A percentile compares a stretch with the other conserved stretches of the same genome.
Conservation (phyloP, 2,113 vertebrate genomes). For the Pluvialis apricaria region DNA sequence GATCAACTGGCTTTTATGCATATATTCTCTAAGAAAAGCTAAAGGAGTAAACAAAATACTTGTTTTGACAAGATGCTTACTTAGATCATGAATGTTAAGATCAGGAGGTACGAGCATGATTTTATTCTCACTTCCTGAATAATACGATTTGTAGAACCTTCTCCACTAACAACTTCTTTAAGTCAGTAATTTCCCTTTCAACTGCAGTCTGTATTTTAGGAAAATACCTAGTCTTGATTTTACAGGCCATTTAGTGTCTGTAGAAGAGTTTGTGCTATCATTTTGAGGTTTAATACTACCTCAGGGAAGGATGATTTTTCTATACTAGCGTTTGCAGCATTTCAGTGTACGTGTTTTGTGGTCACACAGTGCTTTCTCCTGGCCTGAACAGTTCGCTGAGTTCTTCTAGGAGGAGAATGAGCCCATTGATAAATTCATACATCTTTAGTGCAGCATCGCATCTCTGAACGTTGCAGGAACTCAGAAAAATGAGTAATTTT, state of each 20-base stretch:
- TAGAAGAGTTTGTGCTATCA: not conserved
- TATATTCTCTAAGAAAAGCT: not conserved
- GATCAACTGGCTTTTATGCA: not conserved
- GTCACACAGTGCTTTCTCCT: not conserved
- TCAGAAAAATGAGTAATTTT: not conserved
- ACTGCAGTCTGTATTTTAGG: not conserved
- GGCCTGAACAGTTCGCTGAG: not conserved
- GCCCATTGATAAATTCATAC: not conserved
- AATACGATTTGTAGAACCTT: not conserved
- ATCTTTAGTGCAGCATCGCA: not conserved
- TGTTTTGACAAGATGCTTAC: slow-evolving; percentile 3
- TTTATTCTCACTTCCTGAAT: not conserved
- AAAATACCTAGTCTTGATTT: not conserved
- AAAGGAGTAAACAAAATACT: not conserved
- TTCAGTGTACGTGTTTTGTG: fast-evolving
- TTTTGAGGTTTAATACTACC: not conserved
- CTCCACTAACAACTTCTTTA: not conserved
- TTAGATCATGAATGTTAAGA: slow-evolving; percentile 1
- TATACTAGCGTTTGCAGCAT: not conserved
- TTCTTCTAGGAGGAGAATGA: not conserved
- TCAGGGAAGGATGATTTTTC: not conserved
- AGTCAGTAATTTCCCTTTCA: not conserved
- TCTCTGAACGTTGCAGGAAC: not conserved
- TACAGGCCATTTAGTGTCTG: not conserved
- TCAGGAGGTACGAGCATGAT: not conserved